Conservation (phyloP, 2,888 invertebrate species). For the Muscina levida region DNA sequence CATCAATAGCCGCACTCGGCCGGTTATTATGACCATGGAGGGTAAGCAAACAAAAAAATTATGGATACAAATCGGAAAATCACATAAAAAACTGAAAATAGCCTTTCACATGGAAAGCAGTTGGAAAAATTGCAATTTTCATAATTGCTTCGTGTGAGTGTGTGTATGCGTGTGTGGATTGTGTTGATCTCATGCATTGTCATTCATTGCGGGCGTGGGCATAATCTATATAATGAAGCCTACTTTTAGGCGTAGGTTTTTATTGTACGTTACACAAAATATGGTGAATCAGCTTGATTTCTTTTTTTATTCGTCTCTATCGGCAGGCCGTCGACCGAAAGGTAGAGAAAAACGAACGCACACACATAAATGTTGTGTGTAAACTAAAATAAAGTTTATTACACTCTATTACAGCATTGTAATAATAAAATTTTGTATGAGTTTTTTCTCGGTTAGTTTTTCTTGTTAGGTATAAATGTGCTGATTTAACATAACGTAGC, state of each 20-base stretch:
- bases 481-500: too few species aligned
- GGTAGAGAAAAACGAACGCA: background rate
- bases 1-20: slow-evolving; percentile 29
- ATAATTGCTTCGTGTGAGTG: background rate
- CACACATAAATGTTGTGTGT: too few species aligned
- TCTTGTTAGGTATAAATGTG: background rate
- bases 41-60: slow-evolving; percentile 68
- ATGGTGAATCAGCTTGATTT: slow-evolving; percentile 3
- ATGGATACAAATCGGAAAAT: slow-evolving; percentile 20
- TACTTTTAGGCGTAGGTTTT: slow-evolving; percentile 47
- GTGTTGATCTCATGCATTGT: background rate
- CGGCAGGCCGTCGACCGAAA: too few species aligned
- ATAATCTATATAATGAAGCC: slow-evolving; percentile 57
- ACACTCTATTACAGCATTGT: slow-evolving; percentile 47
- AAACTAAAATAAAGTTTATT: slow-evolving; percentile 26
- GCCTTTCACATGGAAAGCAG: too few species aligned
- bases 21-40: slow-evolving; percentile 44
- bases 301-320: background rate
- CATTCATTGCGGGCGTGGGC: background rate
- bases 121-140: background rate
- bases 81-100: slow-evolving; percentile 19
- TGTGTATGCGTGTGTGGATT: too few species aligned
- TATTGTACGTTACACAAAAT: background rate
- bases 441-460: slow-evolving; percentile 36
- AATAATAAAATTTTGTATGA: slow-evolving; percentile 24